Conservation (phyloP, 2,113 vertebrate species). For the Erythrolamprus reginae region DNA sequence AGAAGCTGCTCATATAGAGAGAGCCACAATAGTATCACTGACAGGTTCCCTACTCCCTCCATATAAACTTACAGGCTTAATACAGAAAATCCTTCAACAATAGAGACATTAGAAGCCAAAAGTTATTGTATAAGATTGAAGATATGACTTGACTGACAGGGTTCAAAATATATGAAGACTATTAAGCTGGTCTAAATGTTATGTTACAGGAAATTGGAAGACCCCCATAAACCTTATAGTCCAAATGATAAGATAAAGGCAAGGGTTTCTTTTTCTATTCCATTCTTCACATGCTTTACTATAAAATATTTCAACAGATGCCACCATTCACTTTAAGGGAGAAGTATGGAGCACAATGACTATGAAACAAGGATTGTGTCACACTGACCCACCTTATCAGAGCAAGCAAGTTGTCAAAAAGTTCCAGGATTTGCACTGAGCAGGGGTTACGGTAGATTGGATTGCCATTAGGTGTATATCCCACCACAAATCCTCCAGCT, state of each 20-base stretch:
- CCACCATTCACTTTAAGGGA: constrained; percentile 23
- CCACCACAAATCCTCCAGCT: constrained; percentile 86
- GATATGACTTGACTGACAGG: constrained; percentile 36
- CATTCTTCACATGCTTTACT: background rate
- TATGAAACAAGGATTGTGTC: constrained; percentile 34
- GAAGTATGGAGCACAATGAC: constrained; percentile 22
- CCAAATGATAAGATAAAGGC: constrained; percentile 22
- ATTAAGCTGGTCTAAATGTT: constrained; percentile 40
- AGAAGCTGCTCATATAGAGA: constrained; percentile 33
- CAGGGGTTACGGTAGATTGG: constrained; percentile 90
- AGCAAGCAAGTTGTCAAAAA: constrained; percentile 89
- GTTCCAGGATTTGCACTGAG: constrained; percentile 78
- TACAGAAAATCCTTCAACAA: constrained; percentile 29
- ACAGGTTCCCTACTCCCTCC: constrained; percentile 21
- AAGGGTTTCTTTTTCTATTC: constrained; percentile 30
- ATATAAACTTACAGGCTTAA: constrained; percentile 33
- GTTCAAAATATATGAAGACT: constrained; percentile 47
- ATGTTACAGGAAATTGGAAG: background rate
- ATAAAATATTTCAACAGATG: constrained; percentile 24
- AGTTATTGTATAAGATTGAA: constrained; percentile 34
- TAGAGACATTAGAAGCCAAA: constrained; percentile 33
- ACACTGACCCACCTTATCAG: constrained; percentile 83
- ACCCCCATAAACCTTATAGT: background rate
- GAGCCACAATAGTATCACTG: constrained; percentile 25
- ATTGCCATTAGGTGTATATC: constrained; percentile 74